Percentiles rank a stretch among this genome's conserved stretches.
These are phyloP conservation scores for Rhinophrynus dorsalis DNA, from an alignment of 2,797 vertebrate species.

Conservation along the genomic window DNA sequence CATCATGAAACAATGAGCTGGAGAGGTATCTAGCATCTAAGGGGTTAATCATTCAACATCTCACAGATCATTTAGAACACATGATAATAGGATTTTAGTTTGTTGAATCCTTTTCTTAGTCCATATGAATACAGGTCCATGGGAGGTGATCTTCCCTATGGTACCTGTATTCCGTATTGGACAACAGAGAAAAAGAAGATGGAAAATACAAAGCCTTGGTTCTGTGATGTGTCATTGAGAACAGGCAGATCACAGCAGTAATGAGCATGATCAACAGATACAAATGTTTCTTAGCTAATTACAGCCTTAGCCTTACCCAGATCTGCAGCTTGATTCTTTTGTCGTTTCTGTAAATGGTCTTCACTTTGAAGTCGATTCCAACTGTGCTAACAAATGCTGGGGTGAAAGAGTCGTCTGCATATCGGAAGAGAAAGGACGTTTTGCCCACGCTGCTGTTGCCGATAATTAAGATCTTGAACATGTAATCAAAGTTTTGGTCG, in stretches of 20 bases:
- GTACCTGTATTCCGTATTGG: too few relatives aligned
- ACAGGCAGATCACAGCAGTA: neutral
- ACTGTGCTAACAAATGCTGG: slow-evolving; percentile 96
- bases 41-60: too few relatives aligned
- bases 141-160: too few relatives aligned
- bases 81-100: too few relatives aligned
- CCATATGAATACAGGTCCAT: too few relatives aligned
- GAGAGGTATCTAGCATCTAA: too few relatives aligned
- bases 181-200: neutral
- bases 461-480: slow-evolving; percentile 98
- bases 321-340: slow-evolving; percentile 98
- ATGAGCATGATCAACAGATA: slow-evolving; percentile 1
- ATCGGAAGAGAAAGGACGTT: slow-evolving; percentile 97
- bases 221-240: too few relatives aligned
- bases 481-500: slow-evolving; percentile 96
- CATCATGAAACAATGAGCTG: too few relatives aligned
- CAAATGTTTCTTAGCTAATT: slow-evolving; percentile 25
- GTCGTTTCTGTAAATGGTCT: slow-evolving; percentile 96
- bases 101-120: too few relatives aligned
- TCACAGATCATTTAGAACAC: too few relatives aligned
- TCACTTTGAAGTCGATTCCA: slow-evolving; percentile 97
- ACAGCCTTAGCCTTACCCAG: slow-evolving; percentile 81
- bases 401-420: slow-evolving; percentile 94
- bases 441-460: slow-evolving; percentile 98
- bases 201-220: neutral